A percentile compares a stretch with the other conserved stretches of the same genome.
phyloP scores from a whole-genome alignment of 2,797 vertebrate species.

The Typhlichthys subterraneus region DNA sequence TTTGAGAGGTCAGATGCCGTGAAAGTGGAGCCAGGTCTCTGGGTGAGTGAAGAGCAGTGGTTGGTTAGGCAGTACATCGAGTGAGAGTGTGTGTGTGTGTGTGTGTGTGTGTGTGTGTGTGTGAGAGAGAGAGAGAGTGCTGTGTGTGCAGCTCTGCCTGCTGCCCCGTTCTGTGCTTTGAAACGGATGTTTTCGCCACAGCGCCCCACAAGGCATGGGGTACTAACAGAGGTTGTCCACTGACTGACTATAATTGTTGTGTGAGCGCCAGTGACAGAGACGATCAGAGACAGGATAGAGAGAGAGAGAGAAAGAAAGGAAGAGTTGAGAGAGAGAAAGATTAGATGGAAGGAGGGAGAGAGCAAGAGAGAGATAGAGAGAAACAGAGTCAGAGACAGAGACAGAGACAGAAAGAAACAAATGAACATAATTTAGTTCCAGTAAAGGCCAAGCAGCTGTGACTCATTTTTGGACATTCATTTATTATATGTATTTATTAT shows the following conservation, averaged over 20 bases:
- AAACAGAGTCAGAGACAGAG: not conserved
- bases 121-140: not conserved
- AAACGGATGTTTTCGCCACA: constrained; percentile 63
- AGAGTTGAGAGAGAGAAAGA: constrained; percentile 7
- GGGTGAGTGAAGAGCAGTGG: not conserved
- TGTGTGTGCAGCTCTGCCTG: constrained; percentile 13
- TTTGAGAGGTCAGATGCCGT: not conserved
- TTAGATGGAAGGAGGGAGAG: constrained; percentile 1
- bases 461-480: constrained; percentile 37
- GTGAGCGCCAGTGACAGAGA: constrained; percentile 41
- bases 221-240: constrained; percentile 72
- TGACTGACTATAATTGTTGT: constrained; percentile 66
- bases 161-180: constrained; percentile 52
- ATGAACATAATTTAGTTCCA: constrained; percentile 34
- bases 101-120: not conserved
- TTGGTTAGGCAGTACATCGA: constrained; percentile 8
- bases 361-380: constrained; percentile 4
- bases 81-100: constrained; percentile 18
- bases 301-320: constrained; percentile 23
- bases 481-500: no score
- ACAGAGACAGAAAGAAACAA: constrained; percentile 15
- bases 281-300: constrained; percentile 7
- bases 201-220: constrained; percentile 65
- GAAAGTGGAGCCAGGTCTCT: not conserved
- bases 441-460: constrained; percentile 18